Evolutionary conservation across 2,113 vertebrate genomes (phyloP).

Genomic region (Cynopterus brachyotis): DNA sequence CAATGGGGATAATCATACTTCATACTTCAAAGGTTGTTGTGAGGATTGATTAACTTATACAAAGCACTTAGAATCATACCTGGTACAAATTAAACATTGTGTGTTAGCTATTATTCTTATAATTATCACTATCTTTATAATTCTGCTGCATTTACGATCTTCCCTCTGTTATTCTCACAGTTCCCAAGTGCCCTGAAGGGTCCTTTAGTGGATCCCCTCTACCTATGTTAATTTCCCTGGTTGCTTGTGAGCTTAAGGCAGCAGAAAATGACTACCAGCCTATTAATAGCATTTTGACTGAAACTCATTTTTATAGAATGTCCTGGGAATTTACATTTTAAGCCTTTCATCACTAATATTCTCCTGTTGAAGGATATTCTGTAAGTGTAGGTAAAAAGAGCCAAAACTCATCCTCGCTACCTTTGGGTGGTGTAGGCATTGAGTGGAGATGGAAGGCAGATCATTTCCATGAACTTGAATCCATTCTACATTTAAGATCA

Average conservation of each 20-base stretch:
- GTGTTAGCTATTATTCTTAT: background rate
- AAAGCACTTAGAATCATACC: background rate
- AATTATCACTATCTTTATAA: slow-evolving; percentile 21
- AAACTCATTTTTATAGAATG: slow-evolving; percentile 72
- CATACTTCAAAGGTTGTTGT: background rate
- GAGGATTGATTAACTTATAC: background rate
- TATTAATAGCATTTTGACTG: slow-evolving; percentile 76
- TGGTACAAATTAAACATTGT: background rate
- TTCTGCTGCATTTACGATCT: slow-evolving; percentile 34
- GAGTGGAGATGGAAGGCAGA: background rate
- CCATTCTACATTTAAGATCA: background rate
- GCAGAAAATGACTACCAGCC: slow-evolving; percentile 76
- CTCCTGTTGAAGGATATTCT: slow-evolving; percentile 58
- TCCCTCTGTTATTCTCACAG: slow-evolving; percentile 22
- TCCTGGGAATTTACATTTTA: slow-evolving; percentile 74
- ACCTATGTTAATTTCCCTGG: slow-evolving; percentile 72
- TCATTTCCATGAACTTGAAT: background rate
- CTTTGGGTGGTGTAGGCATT: background rate
- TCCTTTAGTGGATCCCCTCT: slow-evolving; percentile 41
- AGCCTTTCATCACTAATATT: slow-evolving; percentile 64
- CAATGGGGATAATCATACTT: background rate
- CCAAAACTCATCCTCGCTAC: background rate
- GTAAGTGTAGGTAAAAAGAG: slow-evolving; percentile 50
- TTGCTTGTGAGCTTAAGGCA: slow-evolving; percentile 75
- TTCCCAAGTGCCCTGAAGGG: background rate